These are phyloP conservation scores for Frankliniella intonsa DNA, from an alignment of 2,888 invertebrate species.

Conservation along the genomic window DNA sequence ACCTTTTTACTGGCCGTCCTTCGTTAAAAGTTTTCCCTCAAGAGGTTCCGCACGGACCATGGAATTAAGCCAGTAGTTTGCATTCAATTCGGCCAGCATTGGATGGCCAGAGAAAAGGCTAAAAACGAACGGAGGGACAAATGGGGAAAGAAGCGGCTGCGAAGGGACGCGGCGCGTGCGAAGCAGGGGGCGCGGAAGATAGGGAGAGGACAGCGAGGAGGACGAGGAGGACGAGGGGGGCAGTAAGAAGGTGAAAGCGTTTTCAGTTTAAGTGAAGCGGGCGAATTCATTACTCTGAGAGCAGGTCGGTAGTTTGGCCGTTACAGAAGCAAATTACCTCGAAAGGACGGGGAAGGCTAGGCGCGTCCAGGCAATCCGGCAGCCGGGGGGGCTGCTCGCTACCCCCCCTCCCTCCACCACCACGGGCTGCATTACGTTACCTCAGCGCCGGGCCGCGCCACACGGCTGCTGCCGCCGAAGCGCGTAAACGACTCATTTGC, in stretches of 20 bases:
- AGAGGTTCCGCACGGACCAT: background rate
- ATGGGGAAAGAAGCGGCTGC: too few relatives aligned
- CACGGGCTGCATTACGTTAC: too few relatives aligned
- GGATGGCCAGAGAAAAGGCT: too few relatives aligned
- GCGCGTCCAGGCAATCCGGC: background rate
- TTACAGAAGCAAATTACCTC: constrained; percentile 25
- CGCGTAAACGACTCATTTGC: constrained; percentile 22
- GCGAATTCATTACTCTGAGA: constrained; percentile 22
- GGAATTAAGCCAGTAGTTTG: constrained; percentile 9
- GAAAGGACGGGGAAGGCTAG: background rate
- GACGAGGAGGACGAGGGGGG: background rate
- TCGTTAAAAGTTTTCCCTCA: background rate
- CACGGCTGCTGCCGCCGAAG: background rate
- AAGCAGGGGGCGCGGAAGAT: background rate
- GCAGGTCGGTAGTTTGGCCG: constrained; percentile 23
- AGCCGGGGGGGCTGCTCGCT: too few relatives aligned
- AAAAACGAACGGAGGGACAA: too few relatives aligned
- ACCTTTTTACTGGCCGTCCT: background rate
- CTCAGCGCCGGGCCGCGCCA: too few relatives aligned
- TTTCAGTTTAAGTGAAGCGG: constrained; percentile 25
- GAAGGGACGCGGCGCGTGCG: background rate
- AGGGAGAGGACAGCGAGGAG: background rate
- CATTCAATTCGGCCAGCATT: background rate
- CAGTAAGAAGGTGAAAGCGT: background rate
- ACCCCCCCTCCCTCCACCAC: too few relatives aligned